These are phyloP conservation scores for Phylloscopus collybita DNA, from an alignment of 2,797 vertebrate genomes.

Conservation along the genomic window DNA sequence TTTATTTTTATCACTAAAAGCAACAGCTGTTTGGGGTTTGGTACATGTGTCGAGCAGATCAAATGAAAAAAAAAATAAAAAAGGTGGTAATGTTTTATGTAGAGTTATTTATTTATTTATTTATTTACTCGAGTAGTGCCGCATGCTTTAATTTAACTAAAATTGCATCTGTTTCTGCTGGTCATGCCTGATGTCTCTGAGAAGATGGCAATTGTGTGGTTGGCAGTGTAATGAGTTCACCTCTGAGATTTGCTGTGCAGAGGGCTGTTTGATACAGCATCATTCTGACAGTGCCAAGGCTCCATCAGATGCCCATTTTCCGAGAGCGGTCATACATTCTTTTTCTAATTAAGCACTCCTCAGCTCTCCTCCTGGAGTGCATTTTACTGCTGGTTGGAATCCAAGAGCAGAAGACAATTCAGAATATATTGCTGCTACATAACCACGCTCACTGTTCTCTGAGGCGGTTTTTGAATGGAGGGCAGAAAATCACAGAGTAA, in stretches of 20 bases:
- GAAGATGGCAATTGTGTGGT: constrained; percentile 44
- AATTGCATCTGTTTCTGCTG: constrained; percentile 53
- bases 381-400: constrained; percentile 51
- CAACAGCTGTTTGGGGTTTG: neutral
- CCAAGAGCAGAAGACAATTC: constrained; percentile 59
- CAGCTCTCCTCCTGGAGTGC: constrained; percentile 40
- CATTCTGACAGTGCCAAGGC: constrained; percentile 52
- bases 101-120: neutral
- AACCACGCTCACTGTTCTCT: neutral
- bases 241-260: constrained; percentile 22
- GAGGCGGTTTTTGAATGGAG: constrained; percentile 25
- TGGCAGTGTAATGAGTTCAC: constrained; percentile 58
- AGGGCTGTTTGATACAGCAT: constrained; percentile 46
- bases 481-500: neutral
- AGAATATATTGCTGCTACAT: constrained; percentile 38
- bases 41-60: neutral
- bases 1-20: constrained; percentile 52
- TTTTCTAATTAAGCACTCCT: constrained; percentile 67
- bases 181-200: constrained; percentile 42
- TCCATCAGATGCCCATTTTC: constrained; percentile 59
- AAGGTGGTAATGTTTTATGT: constrained; percentile 4
- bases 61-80: neutral
- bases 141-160: constrained; percentile 12
- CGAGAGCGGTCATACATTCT: constrained; percentile 40
- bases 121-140: neutral